Base-by-base conservation (phyloP, 2,113 vertebrate genomes). In the Myiopsitta monachus region DNA sequence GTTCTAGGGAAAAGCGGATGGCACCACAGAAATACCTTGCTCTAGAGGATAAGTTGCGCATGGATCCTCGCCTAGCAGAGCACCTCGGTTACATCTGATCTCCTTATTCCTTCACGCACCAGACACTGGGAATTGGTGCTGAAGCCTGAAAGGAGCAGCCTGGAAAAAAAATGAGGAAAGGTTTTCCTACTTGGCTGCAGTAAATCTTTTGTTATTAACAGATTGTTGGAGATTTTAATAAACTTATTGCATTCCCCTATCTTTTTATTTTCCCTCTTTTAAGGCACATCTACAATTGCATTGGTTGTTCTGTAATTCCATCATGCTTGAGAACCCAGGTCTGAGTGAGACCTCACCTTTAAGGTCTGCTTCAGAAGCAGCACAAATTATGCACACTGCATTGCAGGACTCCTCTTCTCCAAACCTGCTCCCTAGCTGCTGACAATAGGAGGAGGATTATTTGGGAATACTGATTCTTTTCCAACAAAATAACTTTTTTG, bases 41-140 rank as follows among this genome's bases (percentile, higher is more conserved):
- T 10, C 89, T 98, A 51, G 86, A 98, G 49, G 98, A 98, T 54
- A 98, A 97, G 67, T 96, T 98, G 36, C 92, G 49, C 92, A 98
- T 94, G 68, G 98, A 98, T 30, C 97, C 98, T 16, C 90, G 85
- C 67, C 94, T 98, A 18, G 44, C 74, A 5, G 94, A 94, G 27
- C 70, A 97, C 64, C 76, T 98, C 0, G 1, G 39, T 15, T 64
- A 70, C 2, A 0, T 17, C 26, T 96, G 69, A 96, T 33, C 49
- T 16, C 49, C 36, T 52, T 7, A 7, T 28, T 49, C 73, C 38
- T 51, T 54, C 30, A 17, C 27, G 28, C 18, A 59, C 21, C 46
- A 36, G 21, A 8, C 30, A 11, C 31, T 28, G 44, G 18, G 23
- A 87, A 39, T n/a, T 1, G 0, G n/a, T 9, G 52, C 44, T 63